A percentile compares a stretch with the other conserved stretches of the same genome.
These are phyloP conservation scores for Bombus breviceps DNA, from an alignment of 1,140 invertebrate species.

Conservation along the genomic window DNA sequence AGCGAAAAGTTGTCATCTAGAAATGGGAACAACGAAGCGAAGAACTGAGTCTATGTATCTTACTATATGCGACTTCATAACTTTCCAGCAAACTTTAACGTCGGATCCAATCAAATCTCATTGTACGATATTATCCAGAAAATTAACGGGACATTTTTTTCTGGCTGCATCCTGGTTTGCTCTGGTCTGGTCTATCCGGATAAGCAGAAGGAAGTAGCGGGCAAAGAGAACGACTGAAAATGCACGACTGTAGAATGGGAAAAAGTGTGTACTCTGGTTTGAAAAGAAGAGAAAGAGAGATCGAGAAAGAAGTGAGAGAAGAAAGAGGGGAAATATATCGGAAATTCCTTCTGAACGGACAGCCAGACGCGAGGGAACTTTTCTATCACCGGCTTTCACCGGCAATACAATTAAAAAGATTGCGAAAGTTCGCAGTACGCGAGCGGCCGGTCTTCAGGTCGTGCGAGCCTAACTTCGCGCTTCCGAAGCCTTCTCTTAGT, in stretches of 20 bases:
- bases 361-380: slow-evolving; percentile 66
- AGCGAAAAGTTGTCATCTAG: slow-evolving; percentile 13
- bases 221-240: slow-evolving; percentile 43
- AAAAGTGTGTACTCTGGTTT: slow-evolving; percentile 20
- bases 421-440: slow-evolving; percentile 72
- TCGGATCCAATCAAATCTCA: slow-evolving; percentile 60
- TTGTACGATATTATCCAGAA: slow-evolving; percentile 60
- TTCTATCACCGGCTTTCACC: slow-evolving; percentile 74
- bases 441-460: slow-evolving; percentile 36
- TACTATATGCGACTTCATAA: too few relatives aligned
- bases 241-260: neutral
- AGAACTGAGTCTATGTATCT: neutral
- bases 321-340: neutral
- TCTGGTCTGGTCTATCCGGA: slow-evolving; percentile 7
- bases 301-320: neutral
- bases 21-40: slow-evolving; percentile 27
- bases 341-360: slow-evolving; percentile 28
- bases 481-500: slow-evolving; percentile 47
- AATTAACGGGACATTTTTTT: slow-evolving; percentile 71
- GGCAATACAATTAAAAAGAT: slow-evolving; percentile 80
- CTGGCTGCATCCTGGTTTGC: slow-evolving; percentile 56
- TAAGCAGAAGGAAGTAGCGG: slow-evolving; percentile 49
- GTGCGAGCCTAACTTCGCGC: slow-evolving; percentile 60
- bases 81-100: slow-evolving; percentile 45
- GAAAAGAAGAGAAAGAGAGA: neutral